Evolutionary conservation across 2,113 vertebrate genomes (phyloP).

Genomic region (Emydocephalus ijimae): DNA sequence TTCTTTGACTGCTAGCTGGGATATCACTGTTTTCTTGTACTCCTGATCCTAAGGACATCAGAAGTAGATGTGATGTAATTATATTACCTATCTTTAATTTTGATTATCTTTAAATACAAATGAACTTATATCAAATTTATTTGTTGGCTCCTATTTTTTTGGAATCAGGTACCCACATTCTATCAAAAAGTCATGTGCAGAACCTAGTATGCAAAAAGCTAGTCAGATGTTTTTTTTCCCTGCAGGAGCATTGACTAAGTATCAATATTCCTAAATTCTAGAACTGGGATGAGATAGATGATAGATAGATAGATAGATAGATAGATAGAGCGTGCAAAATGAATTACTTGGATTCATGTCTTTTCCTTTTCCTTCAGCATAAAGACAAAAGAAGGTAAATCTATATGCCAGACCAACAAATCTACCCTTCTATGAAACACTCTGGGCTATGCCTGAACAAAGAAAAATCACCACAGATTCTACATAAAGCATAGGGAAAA

Average conservation of each 20-base stretch:
- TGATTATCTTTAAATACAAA: background rate
- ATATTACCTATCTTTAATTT: background rate
- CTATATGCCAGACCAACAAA: background rate
- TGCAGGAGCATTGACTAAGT: background rate
- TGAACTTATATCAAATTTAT: background rate
- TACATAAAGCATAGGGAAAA: constrained; percentile 33
- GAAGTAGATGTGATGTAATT: background rate
- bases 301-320: background rate
- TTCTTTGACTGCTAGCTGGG: background rate
- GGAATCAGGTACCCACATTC: background rate
- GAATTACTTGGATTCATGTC: background rate
- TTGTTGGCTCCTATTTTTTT: background rate
- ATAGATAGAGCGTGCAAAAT: background rate
- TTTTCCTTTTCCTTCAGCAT: constrained; percentile 3
- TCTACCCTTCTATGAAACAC: constrained; percentile 27
- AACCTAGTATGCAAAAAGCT: background rate
- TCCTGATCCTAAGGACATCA: background rate
- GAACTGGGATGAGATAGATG: background rate
- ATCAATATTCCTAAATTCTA: background rate
- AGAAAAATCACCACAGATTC: constrained; percentile 44
- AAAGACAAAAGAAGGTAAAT: constrained; percentile 3
- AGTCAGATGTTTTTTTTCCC: background rate
- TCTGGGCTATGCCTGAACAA: constrained; percentile 32
- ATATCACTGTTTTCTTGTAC: background rate
- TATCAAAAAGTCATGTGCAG: background rate